These are phyloP conservation scores for Tetrao urogallus DNA, from an alignment of 2,113 vertebrate species.

Conservation along the genomic window DNA sequence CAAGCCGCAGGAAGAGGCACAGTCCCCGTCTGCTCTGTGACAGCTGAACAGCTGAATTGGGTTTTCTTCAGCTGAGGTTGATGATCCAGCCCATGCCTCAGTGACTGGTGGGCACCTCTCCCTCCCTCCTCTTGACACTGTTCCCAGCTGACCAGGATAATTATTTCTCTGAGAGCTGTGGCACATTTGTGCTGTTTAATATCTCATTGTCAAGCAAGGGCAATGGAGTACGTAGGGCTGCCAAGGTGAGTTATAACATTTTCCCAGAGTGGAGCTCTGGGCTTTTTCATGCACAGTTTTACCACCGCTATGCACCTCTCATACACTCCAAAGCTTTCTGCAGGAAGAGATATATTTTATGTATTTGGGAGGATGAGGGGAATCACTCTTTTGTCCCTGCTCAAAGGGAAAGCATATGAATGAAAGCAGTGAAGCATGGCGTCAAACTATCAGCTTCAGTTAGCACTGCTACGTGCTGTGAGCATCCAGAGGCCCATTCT, in stretches of 20 bases:
- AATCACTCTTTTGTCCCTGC: too few species aligned
- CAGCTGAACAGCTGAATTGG: constrained; percentile 4
- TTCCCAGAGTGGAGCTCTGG: not conserved
- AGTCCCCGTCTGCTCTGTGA: not conserved
- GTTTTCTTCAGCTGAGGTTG: not conserved
- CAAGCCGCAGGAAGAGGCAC: not conserved
- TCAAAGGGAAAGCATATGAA: not conserved
- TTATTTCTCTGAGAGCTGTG: not conserved
- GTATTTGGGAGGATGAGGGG: not conserved
- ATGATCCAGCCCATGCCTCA: not conserved
- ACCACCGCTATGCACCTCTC: not conserved
- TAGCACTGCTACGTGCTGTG: rapidly evolving
- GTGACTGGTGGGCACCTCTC: not conserved
- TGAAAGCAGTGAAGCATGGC: not conserved
- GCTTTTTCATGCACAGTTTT: not conserved
- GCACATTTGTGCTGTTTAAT: not conserved
- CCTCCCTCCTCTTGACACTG: not conserved
- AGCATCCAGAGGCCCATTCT: not conserved
- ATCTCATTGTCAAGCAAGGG: constrained; percentile 5
- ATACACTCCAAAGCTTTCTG: not conserved
- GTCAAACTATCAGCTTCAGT: not conserved
- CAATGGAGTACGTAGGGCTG: not conserved
- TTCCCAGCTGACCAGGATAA: not conserved
- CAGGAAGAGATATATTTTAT: not conserved
- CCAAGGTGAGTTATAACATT: not conserved